phyloP scores from a whole-genome alignment of 2,113 vertebrate genomes.

The Podilymbus podiceps region DNA sequence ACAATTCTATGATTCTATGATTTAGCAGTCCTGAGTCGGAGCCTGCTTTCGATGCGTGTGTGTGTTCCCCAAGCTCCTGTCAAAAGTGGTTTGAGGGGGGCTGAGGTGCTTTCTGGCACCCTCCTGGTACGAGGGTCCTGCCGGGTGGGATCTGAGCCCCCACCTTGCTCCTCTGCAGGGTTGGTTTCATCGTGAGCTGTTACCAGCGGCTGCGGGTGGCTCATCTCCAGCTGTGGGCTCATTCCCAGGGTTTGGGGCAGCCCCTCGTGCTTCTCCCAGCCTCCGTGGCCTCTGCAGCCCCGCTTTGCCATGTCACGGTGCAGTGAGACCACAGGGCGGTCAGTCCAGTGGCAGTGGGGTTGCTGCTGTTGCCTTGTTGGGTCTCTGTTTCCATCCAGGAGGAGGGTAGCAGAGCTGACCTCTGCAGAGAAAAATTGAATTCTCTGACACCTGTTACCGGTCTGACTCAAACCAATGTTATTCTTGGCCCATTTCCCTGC shows the following conservation, averaged over 20 bases:
- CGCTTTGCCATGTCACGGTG: accelerated
- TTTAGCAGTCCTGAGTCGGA: too few species aligned
- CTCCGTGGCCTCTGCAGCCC: accelerated
- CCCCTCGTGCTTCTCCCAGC: not conserved
- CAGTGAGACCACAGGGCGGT: not conserved
- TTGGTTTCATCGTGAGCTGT: not conserved
- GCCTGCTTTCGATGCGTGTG: accelerated
- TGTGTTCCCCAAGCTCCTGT: not conserved
- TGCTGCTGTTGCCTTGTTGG: accelerated
- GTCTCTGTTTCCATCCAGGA: not conserved
- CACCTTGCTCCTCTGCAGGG: not conserved
- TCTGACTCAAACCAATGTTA: not conserved
- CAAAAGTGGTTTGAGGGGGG: not conserved
- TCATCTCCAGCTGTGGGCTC: not conserved
- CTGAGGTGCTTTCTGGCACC: not conserved
- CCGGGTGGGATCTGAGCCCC: accelerated
- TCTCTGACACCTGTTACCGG: not conserved
- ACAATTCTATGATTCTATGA: too few species aligned
- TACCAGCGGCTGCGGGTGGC: not conserved
- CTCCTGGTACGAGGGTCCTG: accelerated
- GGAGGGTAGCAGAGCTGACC: not conserved
- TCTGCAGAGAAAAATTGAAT: accelerated
- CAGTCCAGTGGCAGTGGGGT: accelerated
- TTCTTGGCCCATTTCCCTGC: not conserved
- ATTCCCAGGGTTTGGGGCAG: not conserved